Evolutionary conservation across 2,888 invertebrate species (phyloP).

Genomic region (Limnephilus marmoratus): DNA sequence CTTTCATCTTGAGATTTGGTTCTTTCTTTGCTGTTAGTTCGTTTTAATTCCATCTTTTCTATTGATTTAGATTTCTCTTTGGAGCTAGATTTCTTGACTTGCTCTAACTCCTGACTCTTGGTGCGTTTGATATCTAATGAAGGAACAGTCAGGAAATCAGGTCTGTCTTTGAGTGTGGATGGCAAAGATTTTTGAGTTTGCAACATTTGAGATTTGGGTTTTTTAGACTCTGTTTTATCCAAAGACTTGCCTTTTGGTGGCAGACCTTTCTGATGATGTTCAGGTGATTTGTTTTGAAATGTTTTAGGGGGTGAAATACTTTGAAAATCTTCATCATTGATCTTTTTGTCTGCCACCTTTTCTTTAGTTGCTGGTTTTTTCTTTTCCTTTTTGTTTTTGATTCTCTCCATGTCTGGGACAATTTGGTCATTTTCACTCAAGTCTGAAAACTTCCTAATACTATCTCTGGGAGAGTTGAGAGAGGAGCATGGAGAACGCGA

Average conservation of each 20-base stretch:
- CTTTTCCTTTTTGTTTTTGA: slow-evolving; percentile 74
- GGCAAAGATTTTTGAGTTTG: slow-evolving; percentile 79
- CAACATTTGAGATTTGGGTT: slow-evolving; percentile 71
- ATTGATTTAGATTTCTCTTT: slow-evolving; percentile 84
- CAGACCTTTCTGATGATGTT: slow-evolving; percentile 63
- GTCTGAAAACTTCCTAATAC: slow-evolving; percentile 76
- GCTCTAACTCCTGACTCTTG: slow-evolving; percentile 80
- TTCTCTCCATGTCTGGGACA: slow-evolving; percentile 76
- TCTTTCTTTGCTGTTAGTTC: slow-evolving; percentile 80
- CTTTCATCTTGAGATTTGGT: slow-evolving; percentile 86
- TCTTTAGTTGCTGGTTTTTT: slow-evolving; percentile 69
- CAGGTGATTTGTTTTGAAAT: slow-evolving; percentile 69
- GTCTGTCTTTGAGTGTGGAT: slow-evolving; percentile 75
- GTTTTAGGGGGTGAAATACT: slow-evolving; percentile 67
- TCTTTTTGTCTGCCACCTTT: slow-evolving; percentile 50
- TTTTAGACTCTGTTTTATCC: slow-evolving; percentile 74
- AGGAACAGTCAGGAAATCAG: slow-evolving; percentile 77
- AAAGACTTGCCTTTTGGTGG: slow-evolving; percentile 73
- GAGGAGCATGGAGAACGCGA: slow-evolving; percentile 77
- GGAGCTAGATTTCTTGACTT: slow-evolving; percentile 74
- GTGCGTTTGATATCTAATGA: slow-evolving; percentile 78
- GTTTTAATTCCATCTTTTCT: slow-evolving; percentile 80
- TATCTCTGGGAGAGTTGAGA: slow-evolving; percentile 76
- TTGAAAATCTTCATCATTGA: slow-evolving; percentile 73
- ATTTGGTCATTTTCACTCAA: slow-evolving; percentile 76